Conservation (phyloP, 2,113 vertebrate genomes). For the Leptodactylus fuscus region DNA sequence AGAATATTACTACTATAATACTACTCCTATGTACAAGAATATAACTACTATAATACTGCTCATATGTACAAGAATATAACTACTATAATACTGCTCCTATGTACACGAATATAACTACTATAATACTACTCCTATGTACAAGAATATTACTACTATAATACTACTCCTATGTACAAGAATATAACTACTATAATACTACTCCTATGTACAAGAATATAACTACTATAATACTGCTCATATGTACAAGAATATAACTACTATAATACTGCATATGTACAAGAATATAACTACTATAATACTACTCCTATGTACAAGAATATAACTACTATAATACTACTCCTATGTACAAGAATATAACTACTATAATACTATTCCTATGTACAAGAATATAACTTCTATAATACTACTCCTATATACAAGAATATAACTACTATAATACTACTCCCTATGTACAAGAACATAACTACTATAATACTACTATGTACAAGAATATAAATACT, state of each 20-base stretch:
- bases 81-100: background rate
- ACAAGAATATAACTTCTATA: background rate
- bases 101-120: background rate
- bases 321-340: background rate
- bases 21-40: background rate
- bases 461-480: background rate
- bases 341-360: slow-evolving; percentile 11
- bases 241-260: slow-evolving; percentile 8
- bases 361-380: background rate
- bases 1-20: background rate
- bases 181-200: background rate
- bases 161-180: background rate
- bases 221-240: background rate
- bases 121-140: background rate
- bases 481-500: slow-evolving; percentile 4
- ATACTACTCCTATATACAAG: background rate
- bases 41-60: background rate
- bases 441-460: background rate
- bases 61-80: background rate
- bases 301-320: background rate
- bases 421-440: background rate
- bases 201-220: slow-evolving; percentile 7
- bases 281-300: slow-evolving; percentile 14
- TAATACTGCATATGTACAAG: background rate
- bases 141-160: background rate